Percentiles rank a stretch among this genome's conserved stretches.
These are phyloP conservation scores for Diadema setosum DNA, from an alignment of 35 echinoderm and acorn worm species.

Conservation along the genomic window DNA sequence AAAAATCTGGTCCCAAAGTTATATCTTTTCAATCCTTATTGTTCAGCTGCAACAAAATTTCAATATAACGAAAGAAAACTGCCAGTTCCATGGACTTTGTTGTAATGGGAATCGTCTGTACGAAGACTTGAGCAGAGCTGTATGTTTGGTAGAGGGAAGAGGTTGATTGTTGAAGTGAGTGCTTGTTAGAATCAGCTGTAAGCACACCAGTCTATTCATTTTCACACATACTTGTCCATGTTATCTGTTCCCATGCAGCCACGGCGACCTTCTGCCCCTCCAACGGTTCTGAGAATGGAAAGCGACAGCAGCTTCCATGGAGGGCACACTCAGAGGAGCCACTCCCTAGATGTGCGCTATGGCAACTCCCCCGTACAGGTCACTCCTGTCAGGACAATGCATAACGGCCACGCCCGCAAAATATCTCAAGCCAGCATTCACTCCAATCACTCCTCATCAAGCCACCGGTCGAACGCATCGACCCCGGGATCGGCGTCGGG, in stretches of 20 bases:
- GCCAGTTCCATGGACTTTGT: no score
- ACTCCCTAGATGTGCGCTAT: background rate
- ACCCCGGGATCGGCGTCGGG: slow-evolving; percentile 9
- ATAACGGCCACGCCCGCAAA: background rate
- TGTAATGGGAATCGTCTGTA: no score
- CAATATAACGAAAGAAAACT: no score
- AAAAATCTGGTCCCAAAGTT: no score
- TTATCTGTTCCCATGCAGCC: background rate
- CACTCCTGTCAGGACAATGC: background rate
- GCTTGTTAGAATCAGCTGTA: no score
- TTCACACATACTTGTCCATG: background rate
- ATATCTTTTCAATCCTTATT: no score
- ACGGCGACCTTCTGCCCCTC: background rate
- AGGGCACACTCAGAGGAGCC: slow-evolving; percentile 8
- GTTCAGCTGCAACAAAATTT: no score
- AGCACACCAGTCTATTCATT: no score
- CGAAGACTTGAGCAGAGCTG: no score
- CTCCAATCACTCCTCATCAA: background rate
- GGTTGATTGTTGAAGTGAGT: no score
- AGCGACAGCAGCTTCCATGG: background rate
- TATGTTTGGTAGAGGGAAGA: no score
- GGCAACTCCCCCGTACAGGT: background rate
- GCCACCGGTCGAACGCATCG: background rate
- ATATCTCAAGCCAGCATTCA: slow-evolving; percentile 19
- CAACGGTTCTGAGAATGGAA: background rate